Percentiles rank a stretch among this genome's conserved stretches.
Conservation (phyloP, 2,888 invertebrate species). For the Leptodirus hochenwartii region DNA sequence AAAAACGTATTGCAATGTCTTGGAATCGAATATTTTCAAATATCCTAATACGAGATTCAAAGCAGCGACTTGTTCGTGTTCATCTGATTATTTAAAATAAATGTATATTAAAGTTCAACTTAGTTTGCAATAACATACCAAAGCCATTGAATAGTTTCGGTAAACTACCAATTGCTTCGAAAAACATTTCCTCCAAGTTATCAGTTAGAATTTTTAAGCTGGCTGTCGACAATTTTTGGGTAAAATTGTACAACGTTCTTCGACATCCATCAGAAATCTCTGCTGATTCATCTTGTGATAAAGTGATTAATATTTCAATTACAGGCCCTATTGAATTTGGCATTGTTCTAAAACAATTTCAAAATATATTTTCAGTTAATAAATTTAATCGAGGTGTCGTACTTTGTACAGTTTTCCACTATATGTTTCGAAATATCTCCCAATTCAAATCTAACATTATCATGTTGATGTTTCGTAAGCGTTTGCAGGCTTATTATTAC, state of each 20-base stretch:
- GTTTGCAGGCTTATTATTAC: conserved; percentile 32
- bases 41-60: conserved; percentile 51
- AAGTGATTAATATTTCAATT: conserved; percentile 46
- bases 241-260: conserved; percentile 24
- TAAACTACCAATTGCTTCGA: conserved; percentile 35
- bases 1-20: conserved; percentile 37
- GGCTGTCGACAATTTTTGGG: conserved; percentile 24
- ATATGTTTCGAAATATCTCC: conserved; percentile 37
- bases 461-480: conserved; percentile 40
- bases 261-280: conserved; percentile 31
- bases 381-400: conserved; percentile 9
- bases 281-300: conserved; percentile 44
- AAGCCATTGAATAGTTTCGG: conserved; percentile 48
- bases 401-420: conserved; percentile 39
- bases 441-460: conserved; percentile 41
- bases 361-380: conserved; percentile 6
- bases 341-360: conserved; percentile 34
- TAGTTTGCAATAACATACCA: conserved; percentile 22
- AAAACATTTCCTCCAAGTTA: conserved; percentile 40
- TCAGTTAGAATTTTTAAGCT: conserved; percentile 30
- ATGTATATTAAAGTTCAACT: neutral
- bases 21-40: conserved; percentile 35
- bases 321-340: conserved; percentile 37
- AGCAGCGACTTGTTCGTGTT: conserved; percentile 38
- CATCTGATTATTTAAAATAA: conserved; percentile 27